Percentiles rank a stretch among this genome's conserved stretches.
These are phyloP conservation scores for Hofmannophila pseudospretella DNA, from an alignment of 2,888 invertebrate species.

Conservation along the genomic window DNA sequence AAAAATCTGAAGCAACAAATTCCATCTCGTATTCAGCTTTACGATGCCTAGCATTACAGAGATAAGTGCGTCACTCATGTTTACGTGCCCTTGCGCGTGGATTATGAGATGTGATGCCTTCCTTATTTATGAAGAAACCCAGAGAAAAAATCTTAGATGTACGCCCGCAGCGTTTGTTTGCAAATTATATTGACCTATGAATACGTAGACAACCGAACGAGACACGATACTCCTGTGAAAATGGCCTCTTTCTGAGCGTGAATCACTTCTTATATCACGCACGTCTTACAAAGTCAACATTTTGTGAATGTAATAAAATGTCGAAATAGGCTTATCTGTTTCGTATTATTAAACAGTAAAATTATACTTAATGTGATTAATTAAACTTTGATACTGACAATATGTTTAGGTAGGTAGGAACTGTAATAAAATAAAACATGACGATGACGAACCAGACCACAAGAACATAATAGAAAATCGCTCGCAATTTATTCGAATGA, in stretches of 20 bases:
- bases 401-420: too few relatives aligned
- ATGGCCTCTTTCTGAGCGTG: constrained; percentile 3
- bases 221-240: constrained; percentile 3
- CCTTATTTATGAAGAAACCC: constrained; percentile 58
- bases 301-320: too few relatives aligned
- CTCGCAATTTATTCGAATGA: constrained; percentile 29
- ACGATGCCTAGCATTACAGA: constrained; percentile 62
- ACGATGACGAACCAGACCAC: constrained; percentile 1
- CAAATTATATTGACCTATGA: constrained; percentile 63
- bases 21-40: constrained; percentile 56
- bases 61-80: constrained; percentile 64
- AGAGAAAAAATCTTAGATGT: constrained; percentile 44
- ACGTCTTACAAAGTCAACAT: too few relatives aligned
- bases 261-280: neutral
- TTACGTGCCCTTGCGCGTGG: constrained; percentile 65
- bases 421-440: neutral
- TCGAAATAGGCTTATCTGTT: too few relatives aligned
- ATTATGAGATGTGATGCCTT: constrained; percentile 66
- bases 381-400: too few relatives aligned
- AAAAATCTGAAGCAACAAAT: constrained; percentile 26
- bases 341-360: too few relatives aligned
- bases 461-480: constrained; percentile 3
- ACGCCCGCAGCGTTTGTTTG: constrained; percentile 48
- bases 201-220: constrained; percentile 32
- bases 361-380: too few relatives aligned